A percentile compares a stretch with the other conserved stretches of the same genome.
Conservation (phyloP, 1,140 invertebrate species). For the Lasaia peninsularis region DNA sequence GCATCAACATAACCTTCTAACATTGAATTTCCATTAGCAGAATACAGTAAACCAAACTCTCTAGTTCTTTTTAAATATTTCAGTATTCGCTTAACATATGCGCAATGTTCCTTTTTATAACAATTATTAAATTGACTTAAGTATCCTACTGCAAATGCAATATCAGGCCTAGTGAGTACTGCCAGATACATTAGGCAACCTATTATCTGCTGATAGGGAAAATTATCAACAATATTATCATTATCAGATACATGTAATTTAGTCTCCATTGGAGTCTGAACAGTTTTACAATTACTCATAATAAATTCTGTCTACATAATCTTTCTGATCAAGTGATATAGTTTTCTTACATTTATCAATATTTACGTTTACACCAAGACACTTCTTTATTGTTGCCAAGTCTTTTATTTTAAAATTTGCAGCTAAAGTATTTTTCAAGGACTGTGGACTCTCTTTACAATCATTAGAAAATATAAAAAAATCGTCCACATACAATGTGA, state of each 20-base stretch:
- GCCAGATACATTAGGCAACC: constrained; percentile 12
- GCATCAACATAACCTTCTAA: constrained; percentile 12
- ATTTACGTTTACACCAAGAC: constrained; percentile 20
- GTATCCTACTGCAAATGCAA: constrained; percentile 1
- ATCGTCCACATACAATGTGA: background rate
- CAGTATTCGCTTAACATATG: constrained; percentile 5
- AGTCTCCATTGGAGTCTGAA: constrained; percentile 21
- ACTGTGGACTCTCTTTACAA: background rate
- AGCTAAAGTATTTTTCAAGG: constrained; percentile 16
- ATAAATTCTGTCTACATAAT: constrained; percentile 25
- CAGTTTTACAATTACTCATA: constrained; percentile 24
- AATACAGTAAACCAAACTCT: background rate
- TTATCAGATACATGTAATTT: constrained; percentile 13
- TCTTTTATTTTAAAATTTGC: constrained; percentile 22
- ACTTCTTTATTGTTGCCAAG: constrained; percentile 21
- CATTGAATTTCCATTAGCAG: background rate
- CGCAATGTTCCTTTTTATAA: constrained; percentile 1
- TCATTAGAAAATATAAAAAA: constrained; percentile 10
- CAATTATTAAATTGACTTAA: constrained; percentile 19
- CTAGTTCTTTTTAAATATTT: constrained; percentile 12
- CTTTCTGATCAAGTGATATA: constrained; percentile 15
- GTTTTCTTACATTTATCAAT: constrained; percentile 19
- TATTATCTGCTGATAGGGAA: constrained; percentile 13
- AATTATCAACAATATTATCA: background rate
- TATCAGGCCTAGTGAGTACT: constrained; percentile 12